These are phyloP conservation scores for Geotrypetes seraphini DNA, from an alignment of 2,797 vertebrate species.

Conservation along the genomic window DNA sequence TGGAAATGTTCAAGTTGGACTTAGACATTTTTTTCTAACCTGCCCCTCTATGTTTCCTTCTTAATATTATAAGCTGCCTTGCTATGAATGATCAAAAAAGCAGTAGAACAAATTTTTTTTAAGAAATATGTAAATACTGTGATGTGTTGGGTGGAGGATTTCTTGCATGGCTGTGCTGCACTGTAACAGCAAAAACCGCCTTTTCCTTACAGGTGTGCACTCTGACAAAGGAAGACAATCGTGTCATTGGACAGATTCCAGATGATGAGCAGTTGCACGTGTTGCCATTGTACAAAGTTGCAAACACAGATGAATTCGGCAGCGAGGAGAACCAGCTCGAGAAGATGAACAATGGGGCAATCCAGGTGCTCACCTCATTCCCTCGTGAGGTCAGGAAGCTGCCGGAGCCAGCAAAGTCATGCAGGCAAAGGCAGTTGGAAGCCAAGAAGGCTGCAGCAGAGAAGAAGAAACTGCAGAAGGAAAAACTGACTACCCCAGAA, in stretches of 20 bases:
- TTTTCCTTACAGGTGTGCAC: slow-evolving; percentile 83
- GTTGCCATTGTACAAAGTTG: slow-evolving; percentile 87
- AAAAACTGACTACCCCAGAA: slow-evolving; percentile 76
- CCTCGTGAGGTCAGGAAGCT: slow-evolving; percentile 87
- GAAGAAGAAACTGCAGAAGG: slow-evolving; percentile 83
- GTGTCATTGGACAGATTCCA: slow-evolving; percentile 69
- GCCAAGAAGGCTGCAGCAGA: slow-evolving; percentile 85
- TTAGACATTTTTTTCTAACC: too few relatives aligned
- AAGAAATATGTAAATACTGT: too few relatives aligned
- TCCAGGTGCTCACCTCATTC: slow-evolving; percentile 86
- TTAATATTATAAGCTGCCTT: too few relatives aligned
- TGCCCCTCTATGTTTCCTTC: too few relatives aligned
- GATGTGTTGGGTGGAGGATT: too few relatives aligned
- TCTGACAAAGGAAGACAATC: slow-evolving; percentile 95
- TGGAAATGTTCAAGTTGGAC: too few relatives aligned
- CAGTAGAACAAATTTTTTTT: too few relatives aligned
- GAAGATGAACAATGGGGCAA: slow-evolving; percentile 81
- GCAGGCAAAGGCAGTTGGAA: slow-evolving; percentile 84
- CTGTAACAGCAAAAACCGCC: too few relatives aligned
- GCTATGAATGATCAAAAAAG: too few relatives aligned
- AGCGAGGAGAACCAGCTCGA: slow-evolving; percentile 78
- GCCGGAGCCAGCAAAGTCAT: slow-evolving; percentile 91
- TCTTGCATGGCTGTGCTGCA: too few relatives aligned
- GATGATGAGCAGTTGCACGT: slow-evolving; percentile 95
- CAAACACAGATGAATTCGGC: slow-evolving; percentile 81